These are phyloP conservation scores for Gymnosoma rotundatum DNA, from an alignment of 2,888 invertebrate species.

Conservation along the genomic window DNA sequence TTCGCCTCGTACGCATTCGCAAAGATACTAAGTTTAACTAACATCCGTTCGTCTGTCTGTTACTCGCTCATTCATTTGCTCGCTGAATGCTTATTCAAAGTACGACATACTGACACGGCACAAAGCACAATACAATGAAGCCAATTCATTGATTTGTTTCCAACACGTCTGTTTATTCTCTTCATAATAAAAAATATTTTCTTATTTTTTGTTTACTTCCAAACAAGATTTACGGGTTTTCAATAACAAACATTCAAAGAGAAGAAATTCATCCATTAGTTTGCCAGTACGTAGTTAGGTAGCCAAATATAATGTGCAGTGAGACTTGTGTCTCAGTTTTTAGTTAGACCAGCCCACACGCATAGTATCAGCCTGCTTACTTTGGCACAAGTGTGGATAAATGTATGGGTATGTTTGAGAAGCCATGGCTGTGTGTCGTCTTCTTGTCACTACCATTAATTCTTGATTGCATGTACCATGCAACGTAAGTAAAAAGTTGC, in stretches of 20 bases:
- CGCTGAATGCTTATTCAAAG: conserved; percentile 30
- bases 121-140: conserved; percentile 27
- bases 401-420: conserved; percentile 31
- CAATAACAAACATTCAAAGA: conserved; percentile 57
- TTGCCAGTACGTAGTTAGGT: conserved; percentile 43
- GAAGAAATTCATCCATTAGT: conserved; percentile 28
- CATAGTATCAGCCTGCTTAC: conserved; percentile 47
- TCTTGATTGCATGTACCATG: conserved; percentile 11
- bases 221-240: conserved; percentile 74
- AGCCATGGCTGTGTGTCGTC: conserved; percentile 70
- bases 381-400: neutral
- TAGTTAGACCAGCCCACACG: conserved; percentile 77
- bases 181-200: conserved; percentile 28
- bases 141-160: conserved; percentile 73
- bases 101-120: conserved; percentile 23
- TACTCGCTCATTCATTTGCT: conserved; percentile 56
- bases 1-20: conserved; percentile 72
- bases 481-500: conserved; percentile 30
- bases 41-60: conserved; percentile 49
- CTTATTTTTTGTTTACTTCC: conserved; percentile 33
- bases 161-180: conserved; percentile 70
- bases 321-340: conserved; percentile 53
- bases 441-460: conserved; percentile 59
- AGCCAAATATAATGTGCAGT: conserved; percentile 52
- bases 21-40: conserved; percentile 60